Conservation (phyloP, 2,797 vertebrate genomes). For the Rhincodon typus region DNA sequence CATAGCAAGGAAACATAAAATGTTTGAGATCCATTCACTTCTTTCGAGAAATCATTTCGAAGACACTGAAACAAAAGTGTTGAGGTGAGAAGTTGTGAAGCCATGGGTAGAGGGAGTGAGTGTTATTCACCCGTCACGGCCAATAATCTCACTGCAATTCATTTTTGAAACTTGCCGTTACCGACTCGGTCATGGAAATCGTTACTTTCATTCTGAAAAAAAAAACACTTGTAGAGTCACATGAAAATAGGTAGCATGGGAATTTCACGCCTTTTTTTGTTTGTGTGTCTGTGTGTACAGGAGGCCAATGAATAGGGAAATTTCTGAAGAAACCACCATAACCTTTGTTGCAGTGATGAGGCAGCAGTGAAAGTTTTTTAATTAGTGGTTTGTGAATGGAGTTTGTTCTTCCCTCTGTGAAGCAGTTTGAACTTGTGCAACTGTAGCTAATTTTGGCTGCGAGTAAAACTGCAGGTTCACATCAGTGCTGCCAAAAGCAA, state of each 20-base stretch:
- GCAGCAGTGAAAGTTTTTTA: constrained; percentile 40
- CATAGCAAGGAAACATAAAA: neutral
- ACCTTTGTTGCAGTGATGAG: constrained; percentile 1
- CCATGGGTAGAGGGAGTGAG: neutral
- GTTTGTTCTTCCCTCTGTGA: constrained; percentile 51
- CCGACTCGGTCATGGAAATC: neutral
- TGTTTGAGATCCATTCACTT: neutral
- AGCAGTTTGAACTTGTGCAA: constrained; percentile 60
- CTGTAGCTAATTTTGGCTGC: constrained; percentile 63
- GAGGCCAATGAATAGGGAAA: constrained; percentile 36
- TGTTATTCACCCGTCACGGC: neutral
- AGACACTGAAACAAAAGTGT: neutral
- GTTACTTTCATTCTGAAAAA: neutral
- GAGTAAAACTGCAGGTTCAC: constrained; percentile 56
- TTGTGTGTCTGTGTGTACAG: constrained; percentile 4
- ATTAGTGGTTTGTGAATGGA: constrained; percentile 44
- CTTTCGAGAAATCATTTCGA: neutral
- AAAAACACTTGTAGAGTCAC: neutral
- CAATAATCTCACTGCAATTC: neutral
- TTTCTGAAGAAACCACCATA: constrained; percentile 29
- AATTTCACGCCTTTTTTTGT: constrained; percentile 16
- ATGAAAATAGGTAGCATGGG: neutral
- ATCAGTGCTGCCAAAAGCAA: constrained; percentile 52
- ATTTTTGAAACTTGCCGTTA: neutral
- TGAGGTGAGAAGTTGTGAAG: neutral